Base-by-base conservation (phyloP, 2,113 vertebrate genomes). In the Theristicus caerulescens region DNA sequence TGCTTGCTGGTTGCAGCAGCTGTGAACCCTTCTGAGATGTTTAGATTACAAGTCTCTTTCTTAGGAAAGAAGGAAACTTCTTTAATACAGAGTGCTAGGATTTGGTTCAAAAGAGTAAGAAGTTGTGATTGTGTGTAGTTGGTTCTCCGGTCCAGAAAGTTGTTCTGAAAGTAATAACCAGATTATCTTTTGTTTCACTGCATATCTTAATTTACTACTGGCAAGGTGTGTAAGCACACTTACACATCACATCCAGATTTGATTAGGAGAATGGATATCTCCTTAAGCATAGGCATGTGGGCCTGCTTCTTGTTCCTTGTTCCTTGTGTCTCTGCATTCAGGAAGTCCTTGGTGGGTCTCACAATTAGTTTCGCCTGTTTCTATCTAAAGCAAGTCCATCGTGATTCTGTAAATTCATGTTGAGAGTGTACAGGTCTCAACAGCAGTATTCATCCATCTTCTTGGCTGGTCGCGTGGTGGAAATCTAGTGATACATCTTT, bases 391-490 rank as follows among this genome's bases (percentile, higher is more conserved):
- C 44, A 82, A 71, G 40, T 62, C 46, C 34, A 44, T 55, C 8
- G 6, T 8, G 15, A 61, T 16, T 82, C 44, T 46, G 12, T 46
- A 66, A 78, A 67, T 49, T 49, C 58, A 25, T 13, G 18, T 18
- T 55, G 27, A 54, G 46, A 38, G 10, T 31, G 7, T 34, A 32
- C 18, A 32, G 34, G 12, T 61, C n/a, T 65, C 58, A 81, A 51
- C 25, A 87, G 59, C 52, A 73, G 36, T 26, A 29, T 49, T 36
- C 32, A 34, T 57, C n/a, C 3, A 1, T 62, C 58, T 67, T 59
- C 72, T 34, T 18, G 14, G 47, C 15, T 40, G 59, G 20, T 38
- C 0, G 3, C 0, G 0, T 36, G 42, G 21, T 69, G 29, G 26
- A 74, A 74, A 74, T 40, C 55, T 91, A 62, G 36, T 29, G 42